Conservation (phyloP, 2,888 invertebrate genomes). For the Quadroppia sp. region DNA sequence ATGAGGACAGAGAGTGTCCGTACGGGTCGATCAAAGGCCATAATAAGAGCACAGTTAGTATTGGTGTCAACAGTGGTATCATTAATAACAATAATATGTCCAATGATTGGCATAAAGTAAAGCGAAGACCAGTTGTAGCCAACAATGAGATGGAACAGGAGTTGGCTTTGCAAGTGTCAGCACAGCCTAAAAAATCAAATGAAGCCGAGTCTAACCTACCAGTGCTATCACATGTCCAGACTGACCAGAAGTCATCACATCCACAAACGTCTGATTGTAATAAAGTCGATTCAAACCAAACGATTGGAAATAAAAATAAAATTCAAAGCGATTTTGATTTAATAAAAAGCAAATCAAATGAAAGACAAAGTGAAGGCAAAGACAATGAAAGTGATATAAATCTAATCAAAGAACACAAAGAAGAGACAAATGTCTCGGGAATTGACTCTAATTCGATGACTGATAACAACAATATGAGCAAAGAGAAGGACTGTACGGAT, state of each 20-base stretch:
- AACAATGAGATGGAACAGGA: constrained; percentile 42
- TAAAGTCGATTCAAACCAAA: neutral
- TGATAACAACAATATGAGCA: constrained; percentile 29
- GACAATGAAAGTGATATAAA: constrained; percentile 27
- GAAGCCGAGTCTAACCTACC: neutral
- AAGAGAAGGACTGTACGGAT: neutral
- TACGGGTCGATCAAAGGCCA: neutral
- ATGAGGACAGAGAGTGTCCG: constrained; percentile 18
- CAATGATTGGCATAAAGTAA: constrained; percentile 41
- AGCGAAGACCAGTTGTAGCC: constrained; percentile 39
- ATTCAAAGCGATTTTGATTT: constrained; percentile 8
- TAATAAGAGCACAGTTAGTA: neutral
- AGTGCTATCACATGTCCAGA: neutral
- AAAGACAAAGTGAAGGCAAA: constrained; percentile 14
- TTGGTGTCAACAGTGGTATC: neutral
- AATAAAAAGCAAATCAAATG: neutral
- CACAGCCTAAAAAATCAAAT: neutral
- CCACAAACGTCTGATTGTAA: neutral
- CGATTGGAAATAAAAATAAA: neutral
- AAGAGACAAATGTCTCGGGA: neutral
- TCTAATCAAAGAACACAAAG: constrained; percentile 29
- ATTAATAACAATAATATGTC: constrained; percentile 33
- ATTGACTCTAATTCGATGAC: constrained; percentile 15
- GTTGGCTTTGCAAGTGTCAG: constrained; percentile 13
- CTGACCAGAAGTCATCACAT: neutral